Conservation (phyloP, 2,888 invertebrate species). For the Drepanosiphum platanoidis region DNA sequence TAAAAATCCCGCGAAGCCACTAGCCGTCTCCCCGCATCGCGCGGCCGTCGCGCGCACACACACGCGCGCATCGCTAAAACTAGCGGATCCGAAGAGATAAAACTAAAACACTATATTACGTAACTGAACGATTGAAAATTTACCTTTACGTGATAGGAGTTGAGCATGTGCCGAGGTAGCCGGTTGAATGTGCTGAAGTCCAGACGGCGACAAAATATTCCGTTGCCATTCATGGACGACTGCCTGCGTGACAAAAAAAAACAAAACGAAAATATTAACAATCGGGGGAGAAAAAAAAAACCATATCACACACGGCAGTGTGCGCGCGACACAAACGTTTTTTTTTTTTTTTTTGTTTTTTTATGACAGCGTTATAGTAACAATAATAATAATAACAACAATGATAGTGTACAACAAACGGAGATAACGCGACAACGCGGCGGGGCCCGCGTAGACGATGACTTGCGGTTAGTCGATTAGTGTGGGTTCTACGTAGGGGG, state of each 20-base stretch:
- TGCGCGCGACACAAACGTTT: too few species aligned
- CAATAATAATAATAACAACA: background rate
- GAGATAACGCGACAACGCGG: background rate
- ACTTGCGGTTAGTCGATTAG: background rate
- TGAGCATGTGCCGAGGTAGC: conserved; percentile 93
- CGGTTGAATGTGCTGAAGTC: conserved; percentile 95
- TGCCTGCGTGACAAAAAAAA: conserved; percentile 72
- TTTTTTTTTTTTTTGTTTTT: too few species aligned
- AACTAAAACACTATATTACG: too few species aligned
- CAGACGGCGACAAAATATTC: conserved; percentile 90
- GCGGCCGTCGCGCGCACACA: too few species aligned
- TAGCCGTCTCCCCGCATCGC: too few species aligned
- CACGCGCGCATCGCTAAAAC: background rate
- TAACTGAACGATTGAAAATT: conserved; percentile 66
- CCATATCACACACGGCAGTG: background rate
- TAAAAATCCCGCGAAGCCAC: too few species aligned
- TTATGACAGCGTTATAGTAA: background rate
- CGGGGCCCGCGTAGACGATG: background rate
- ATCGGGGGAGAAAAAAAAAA: background rate
- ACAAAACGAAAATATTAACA: conserved; percentile 66
- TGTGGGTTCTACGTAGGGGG: background rate
- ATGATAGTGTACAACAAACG: background rate
- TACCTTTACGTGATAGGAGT: conserved; percentile 99
- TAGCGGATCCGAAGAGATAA: too few species aligned
- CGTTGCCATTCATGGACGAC: conserved; percentile 81